These are phyloP conservation scores for Oceanodroma tethys DNA, from an alignment of 2,113 vertebrate species.

Conservation along the genomic window DNA sequence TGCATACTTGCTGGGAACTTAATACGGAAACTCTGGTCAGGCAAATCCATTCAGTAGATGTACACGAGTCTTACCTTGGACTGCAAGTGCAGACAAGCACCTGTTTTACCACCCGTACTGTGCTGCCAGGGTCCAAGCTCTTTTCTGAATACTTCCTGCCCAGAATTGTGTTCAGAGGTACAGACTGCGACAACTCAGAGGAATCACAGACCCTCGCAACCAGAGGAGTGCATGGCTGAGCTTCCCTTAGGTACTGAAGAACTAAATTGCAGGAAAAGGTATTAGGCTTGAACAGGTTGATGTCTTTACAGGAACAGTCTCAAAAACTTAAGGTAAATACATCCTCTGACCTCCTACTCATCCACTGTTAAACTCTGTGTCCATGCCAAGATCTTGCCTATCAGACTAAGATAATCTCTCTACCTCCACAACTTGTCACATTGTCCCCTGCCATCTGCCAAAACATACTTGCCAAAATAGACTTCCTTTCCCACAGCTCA, in stretches of 20 bases:
- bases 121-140: background rate
- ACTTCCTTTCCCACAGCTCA: background rate
- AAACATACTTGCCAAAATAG: background rate
- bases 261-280: background rate
- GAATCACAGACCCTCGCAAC: background rate
- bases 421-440: background rate
- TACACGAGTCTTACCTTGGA: background rate
- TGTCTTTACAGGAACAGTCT: background rate
- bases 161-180: background rate
- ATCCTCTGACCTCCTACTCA: background rate
- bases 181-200: rapidly evolving
- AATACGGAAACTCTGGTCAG: background rate
- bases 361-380: background rate
- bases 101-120: background rate
- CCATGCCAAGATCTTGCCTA: background rate
- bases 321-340: background rate
- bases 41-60: background rate
- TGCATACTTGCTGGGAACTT: background rate
- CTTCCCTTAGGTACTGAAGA: background rate
- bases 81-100: background rate
- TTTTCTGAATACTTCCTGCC: background rate
- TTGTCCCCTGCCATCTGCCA: background rate
- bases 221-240: background rate
- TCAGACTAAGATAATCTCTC: background rate
- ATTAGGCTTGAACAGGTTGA: background rate